Evolutionary conservation across 2,888 invertebrate genomes (phyloP).

Genomic region (Synergus japonicus): DNA sequence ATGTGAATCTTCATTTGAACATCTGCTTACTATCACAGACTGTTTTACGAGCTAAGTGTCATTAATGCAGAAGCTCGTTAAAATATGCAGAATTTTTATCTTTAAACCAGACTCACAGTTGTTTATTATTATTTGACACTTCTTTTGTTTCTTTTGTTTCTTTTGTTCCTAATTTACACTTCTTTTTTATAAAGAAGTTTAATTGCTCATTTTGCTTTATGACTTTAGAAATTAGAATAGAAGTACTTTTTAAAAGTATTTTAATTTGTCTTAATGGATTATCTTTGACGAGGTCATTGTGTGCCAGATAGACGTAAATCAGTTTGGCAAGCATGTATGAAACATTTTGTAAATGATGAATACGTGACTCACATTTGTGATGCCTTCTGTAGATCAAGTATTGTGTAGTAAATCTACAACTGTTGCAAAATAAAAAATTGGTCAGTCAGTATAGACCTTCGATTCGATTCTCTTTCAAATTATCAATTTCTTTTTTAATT

Average conservation of each 20-base stretch:
- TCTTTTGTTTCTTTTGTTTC: neutral
- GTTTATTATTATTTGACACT: neutral
- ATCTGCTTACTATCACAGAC: conserved; percentile 23
- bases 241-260: neutral
- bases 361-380: conserved; percentile 15
- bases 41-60: neutral
- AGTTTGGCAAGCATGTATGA: conserved; percentile 14
- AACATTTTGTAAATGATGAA: conserved; percentile 23
- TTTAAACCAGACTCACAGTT: neutral
- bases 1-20: conserved; percentile 20
- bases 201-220: neutral
- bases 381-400: neutral
- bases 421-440: conserved; percentile 2
- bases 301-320: neutral
- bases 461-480: neutral
- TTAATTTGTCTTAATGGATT: neutral
- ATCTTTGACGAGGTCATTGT: neutral
- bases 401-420: neutral
- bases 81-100: conserved; percentile 21
- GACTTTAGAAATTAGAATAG: neutral
- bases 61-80: conserved; percentile 20
- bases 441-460: conserved; percentile 11
- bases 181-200: neutral
- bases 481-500: neutral
- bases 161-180: neutral